Percentiles rank a stretch among this genome's conserved stretches.
phyloP scores from a whole-genome alignment of 2,113 vertebrate species.

The Paedocypris sp. region DNA sequence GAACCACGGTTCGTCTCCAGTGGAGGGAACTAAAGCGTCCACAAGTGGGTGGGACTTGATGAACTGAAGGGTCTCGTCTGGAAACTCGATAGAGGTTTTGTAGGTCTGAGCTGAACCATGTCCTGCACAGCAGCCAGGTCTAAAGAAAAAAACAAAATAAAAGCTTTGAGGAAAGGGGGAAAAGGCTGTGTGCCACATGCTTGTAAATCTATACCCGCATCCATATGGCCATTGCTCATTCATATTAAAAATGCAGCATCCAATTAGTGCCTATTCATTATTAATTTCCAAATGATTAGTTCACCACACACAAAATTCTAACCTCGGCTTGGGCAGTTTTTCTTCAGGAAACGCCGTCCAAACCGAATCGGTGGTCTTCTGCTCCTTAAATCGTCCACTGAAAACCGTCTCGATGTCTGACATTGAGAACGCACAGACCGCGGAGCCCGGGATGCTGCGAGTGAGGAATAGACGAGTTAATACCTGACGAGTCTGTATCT shows the following conservation, averaged over 20 bases:
- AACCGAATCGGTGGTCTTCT: conserved; percentile 91
- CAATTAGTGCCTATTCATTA: conserved; percentile 58
- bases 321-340: conserved; percentile 91
- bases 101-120: conserved; percentile 78
- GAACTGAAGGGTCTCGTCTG: conserved; percentile 90
- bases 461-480: not conserved
- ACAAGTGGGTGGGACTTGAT: conserved; percentile 97
- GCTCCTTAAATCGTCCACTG: conserved; percentile 90
- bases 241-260: conserved; percentile 53
- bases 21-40: conserved; percentile 84
- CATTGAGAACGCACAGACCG: conserved; percentile 96
- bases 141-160: conserved; percentile 48
- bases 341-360: conserved; percentile 96
- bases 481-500: not conserved
- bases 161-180: conserved; percentile 42
- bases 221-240: conserved; percentile 8
- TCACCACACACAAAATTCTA: conserved; percentile 27
- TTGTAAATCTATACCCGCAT: conserved; percentile 39
- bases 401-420: conserved; percentile 91
- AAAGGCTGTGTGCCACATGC: conserved; percentile 43
- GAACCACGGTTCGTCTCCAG: conserved; percentile 91
- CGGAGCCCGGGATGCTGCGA: conserved; percentile 88
- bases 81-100: conserved; percentile 91
- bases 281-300: conserved; percentile 39
- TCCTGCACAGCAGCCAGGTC: conserved; percentile 91